These are phyloP conservation scores for Muscicapa striata DNA, from an alignment of 2,797 vertebrate genomes.

Conservation along the genomic window DNA sequence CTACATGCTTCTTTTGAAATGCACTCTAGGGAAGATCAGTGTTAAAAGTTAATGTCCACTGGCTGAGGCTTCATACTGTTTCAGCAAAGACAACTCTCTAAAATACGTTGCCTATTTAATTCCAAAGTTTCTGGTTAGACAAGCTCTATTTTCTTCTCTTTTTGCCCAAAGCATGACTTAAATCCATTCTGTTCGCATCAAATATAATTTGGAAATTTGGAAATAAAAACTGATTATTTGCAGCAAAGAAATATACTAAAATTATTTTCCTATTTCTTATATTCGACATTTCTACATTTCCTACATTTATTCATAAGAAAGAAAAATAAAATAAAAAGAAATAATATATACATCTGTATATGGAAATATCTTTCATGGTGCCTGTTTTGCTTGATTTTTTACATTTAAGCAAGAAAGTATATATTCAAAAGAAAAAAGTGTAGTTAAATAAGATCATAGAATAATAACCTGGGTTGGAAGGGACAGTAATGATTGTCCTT, in stretches of 20 bases:
- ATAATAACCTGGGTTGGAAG: neutral
- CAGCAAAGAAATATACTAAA: neutral
- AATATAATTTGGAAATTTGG: neutral
- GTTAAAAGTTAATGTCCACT: constrained; percentile 35
- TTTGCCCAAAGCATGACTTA: neutral
- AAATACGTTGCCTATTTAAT: neutral
- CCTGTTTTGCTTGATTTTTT: neutral
- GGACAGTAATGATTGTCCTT: accelerated
- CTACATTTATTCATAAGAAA: neutral
- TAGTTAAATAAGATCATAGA: neutral
- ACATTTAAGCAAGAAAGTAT: neutral
- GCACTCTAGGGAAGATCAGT: neutral
- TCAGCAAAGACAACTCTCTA: neutral
- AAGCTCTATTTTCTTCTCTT: neutral
- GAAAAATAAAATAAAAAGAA: neutral
- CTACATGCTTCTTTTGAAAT: neutral
- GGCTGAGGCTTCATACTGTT: neutral
- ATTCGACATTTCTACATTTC: neutral
- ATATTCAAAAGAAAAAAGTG: neutral
- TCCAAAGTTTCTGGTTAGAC: neutral
- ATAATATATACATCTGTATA: neutral
- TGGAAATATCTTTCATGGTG: neutral
- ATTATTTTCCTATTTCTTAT: neutral
- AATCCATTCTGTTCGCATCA: neutral
- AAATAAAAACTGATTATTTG: neutral